Evolutionary conservation across 2,113 vertebrate species (phyloP).

Genomic region (Chrysemys picta): DNA sequence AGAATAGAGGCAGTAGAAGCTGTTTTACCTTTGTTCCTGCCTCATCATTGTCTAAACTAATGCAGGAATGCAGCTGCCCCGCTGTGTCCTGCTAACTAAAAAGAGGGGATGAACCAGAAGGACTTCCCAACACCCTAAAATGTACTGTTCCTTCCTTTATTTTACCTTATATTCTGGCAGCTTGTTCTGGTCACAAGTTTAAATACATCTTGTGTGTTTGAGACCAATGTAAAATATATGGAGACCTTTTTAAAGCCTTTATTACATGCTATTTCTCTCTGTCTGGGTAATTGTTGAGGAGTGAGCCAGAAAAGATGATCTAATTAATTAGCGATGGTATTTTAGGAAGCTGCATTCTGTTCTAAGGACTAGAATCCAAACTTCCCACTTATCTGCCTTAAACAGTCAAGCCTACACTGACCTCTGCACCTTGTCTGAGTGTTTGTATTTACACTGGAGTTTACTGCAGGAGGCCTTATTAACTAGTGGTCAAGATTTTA

Average conservation of each 20-base stretch:
- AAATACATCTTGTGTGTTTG: constrained; percentile 53
- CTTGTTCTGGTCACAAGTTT: constrained; percentile 45
- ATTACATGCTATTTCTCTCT: constrained; percentile 72
- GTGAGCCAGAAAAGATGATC: constrained; percentile 70
- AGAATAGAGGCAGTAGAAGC: accelerated
- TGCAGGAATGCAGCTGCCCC: background rate
- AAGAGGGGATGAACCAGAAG: background rate
- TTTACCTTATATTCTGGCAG: constrained; percentile 9
- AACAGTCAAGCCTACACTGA: constrained; percentile 54
- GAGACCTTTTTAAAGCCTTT: constrained; percentile 65
- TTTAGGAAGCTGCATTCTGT: constrained; percentile 64
- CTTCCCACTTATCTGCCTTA: constrained; percentile 71
- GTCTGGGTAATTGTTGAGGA: constrained; percentile 74
- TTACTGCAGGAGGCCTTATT: constrained; percentile 70
- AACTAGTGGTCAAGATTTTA: constrained; percentile 74
- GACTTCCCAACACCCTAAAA: background rate
- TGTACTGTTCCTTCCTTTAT: background rate
- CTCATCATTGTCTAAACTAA: background rate
- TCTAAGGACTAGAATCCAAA: constrained; percentile 73
- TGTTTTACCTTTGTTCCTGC: accelerated
- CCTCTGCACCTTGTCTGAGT: constrained; percentile 45
- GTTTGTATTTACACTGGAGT: constrained; percentile 74
- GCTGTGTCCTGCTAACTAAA: background rate
- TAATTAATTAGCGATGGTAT: constrained; percentile 79
- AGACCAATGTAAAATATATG: constrained; percentile 27